These are phyloP conservation scores for Digitonthophagus gazella DNA, from an alignment of 2,888 invertebrate species.

Conservation along the genomic window DNA sequence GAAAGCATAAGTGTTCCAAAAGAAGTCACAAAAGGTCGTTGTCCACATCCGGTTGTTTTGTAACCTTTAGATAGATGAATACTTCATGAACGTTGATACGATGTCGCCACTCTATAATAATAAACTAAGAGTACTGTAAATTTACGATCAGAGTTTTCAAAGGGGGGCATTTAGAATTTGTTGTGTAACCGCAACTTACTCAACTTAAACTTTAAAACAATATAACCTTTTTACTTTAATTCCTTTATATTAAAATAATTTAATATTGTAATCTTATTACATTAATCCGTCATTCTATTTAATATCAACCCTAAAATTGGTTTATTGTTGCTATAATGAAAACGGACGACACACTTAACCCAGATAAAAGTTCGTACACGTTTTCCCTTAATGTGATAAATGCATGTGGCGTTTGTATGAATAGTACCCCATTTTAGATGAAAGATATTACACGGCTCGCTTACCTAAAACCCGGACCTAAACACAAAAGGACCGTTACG, in stretches of 20 bases:
- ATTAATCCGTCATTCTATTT: too few relatives aligned
- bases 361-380: background rate
- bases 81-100: background rate
- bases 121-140: background rate
- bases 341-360: background rate
- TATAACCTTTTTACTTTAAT: too few relatives aligned
- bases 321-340: too few relatives aligned
- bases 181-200: background rate
- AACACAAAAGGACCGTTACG: background rate
- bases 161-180: background rate
- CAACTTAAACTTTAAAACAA: too few relatives aligned
- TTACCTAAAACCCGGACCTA: background rate
- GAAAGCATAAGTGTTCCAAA: background rate
- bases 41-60: background rate
- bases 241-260: too few relatives aligned
- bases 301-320: too few relatives aligned
- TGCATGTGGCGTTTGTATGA: background rate
- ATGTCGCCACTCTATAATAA: background rate
- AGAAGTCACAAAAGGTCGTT: background rate
- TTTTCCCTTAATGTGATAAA: background rate
- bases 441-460: background rate
- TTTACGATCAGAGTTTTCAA: background rate
- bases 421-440: background rate
- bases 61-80: background rate
- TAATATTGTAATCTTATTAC: too few relatives aligned